phyloP scores from a whole-genome alignment of 1,140 invertebrate genomes.

The Acromyrmex heyeri region DNA sequence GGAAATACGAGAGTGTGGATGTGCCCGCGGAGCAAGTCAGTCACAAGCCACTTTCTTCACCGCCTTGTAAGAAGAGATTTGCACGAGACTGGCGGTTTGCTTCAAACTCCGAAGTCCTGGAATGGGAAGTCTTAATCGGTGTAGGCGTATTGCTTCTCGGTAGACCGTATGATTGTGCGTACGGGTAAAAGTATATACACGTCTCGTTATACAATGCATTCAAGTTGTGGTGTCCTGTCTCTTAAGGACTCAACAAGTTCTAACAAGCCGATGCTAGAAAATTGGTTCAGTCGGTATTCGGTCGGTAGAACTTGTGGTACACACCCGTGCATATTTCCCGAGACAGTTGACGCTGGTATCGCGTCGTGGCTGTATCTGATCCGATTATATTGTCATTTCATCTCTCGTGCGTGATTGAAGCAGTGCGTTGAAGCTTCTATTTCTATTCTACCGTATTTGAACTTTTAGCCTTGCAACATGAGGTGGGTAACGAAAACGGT shows the following conservation, averaged over 20 bases:
- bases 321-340: slow-evolving; percentile 14
- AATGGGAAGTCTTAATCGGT: slow-evolving; percentile 11
- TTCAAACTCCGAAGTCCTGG: neutral
- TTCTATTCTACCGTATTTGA: neutral
- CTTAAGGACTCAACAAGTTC: slow-evolving; percentile 46
- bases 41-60: slow-evolving; percentile 18
- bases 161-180: slow-evolving; percentile 34
- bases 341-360: neutral
- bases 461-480: neutral
- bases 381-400: neutral
- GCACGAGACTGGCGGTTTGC: neutral
- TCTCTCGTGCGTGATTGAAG: neutral
- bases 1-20: neutral
- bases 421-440: neutral
- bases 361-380: neutral
- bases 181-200: slow-evolving; percentile 32
- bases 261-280: slow-evolving; percentile 46
- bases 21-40: neutral
- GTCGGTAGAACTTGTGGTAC: slow-evolving; percentile 60
- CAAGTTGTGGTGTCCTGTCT: slow-evolving; percentile 57
- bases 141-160: neutral
- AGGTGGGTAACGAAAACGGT: neutral
- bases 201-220: slow-evolving; percentile 60
- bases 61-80: neutral
- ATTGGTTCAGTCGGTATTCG: slow-evolving; percentile 69